Evolutionary conservation across 2,888 invertebrate genomes (phyloP).

Genomic region (Meteorus colon): DNA sequence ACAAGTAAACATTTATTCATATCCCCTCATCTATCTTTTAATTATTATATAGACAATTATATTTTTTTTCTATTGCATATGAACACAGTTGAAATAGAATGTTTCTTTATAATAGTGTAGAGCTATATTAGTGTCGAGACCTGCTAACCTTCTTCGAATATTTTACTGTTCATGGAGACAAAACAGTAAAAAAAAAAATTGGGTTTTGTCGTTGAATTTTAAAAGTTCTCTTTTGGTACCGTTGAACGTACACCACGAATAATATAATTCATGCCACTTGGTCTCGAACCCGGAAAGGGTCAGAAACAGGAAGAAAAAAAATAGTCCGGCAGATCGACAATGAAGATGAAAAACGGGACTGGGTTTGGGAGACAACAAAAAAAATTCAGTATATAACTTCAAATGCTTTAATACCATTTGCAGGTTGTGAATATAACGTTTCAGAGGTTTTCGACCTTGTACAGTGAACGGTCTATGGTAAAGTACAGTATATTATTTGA

Average conservation of each 20-base stretch:
- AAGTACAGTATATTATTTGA: background rate
- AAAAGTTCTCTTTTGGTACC: slow-evolving; percentile 29
- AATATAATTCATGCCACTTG: slow-evolving; percentile 35
- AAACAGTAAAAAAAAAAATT: slow-evolving; percentile 32
- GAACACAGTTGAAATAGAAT: background rate
- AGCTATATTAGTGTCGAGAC: no score
- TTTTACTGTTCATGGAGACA: slow-evolving; percentile 4
- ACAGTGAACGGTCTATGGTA: background rate
- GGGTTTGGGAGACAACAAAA: slow-evolving; percentile 47
- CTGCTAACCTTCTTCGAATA: background rate
- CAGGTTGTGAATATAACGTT: background rate
- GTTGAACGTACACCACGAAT: slow-evolving; percentile 1
- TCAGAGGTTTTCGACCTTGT: slow-evolving; percentile 17
- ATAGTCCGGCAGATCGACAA: slow-evolving; percentile 39
- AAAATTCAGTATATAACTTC: slow-evolving; percentile 53
- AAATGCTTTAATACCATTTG: slow-evolving; percentile 39
- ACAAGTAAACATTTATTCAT: slow-evolving; percentile 8
- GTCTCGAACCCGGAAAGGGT: slow-evolving; percentile 15
- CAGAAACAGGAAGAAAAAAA: slow-evolving; percentile 38
- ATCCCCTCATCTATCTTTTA: slow-evolving; percentile 46
- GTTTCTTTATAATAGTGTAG: background rate
- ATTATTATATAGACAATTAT: background rate
- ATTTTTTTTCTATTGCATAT: background rate
- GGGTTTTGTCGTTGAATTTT: slow-evolving; percentile 24
- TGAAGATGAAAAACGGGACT: slow-evolving; percentile 57